Base-by-base conservation (phyloP, 2,113 vertebrate species). In the Telmatochromis sp. region DNA sequence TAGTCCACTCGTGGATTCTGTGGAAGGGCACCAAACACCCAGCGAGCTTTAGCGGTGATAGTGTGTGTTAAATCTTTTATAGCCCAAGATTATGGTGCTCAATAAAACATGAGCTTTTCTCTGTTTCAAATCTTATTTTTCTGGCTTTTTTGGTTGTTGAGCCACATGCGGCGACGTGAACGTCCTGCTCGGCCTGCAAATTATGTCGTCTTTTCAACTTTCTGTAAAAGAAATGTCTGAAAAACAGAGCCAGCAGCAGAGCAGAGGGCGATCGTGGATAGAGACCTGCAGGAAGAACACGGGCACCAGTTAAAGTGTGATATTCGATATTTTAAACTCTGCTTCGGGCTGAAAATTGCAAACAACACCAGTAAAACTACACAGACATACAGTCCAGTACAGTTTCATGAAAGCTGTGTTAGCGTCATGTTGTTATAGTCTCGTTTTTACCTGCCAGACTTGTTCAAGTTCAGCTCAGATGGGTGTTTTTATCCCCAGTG, bases 81-180 rank as follows among this genome's bases (percentile, higher is more conserved):
- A 45, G 13, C 21, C 13, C 0, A 26, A 73, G 13, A 73, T 73
- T 17, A 73, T 17, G 5, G 0, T 73, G 1, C 37, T 42, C 12
- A 71, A 71, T 71, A 14, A 71, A 71, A 42, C 37, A 23, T 42
- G 35, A 71, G 1, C 35, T 73, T 45, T 73, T 17, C n/a, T 73
- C 8, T 15, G 1, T 42, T 23, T 2, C 37, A 45, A 9, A 5
- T 45, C 65, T 3, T 10, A 73, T 73, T 42, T 73, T 73, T 26
- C 65, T 73, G 68, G 21, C 37, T 1, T 71, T 71, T 21, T 68
- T 68, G 6, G 19, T 42, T 71, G 13, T 15, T n/a, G 37, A 71
- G 21, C 3, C 37, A 15, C 21, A 15, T 26, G 1, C 5, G 0
- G 37, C 8, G 21, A 45, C 21, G 14, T 23, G 21, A 45, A 45